Evolutionary conservation across 2,113 vertebrate species (phyloP), one percentile per base, ranked within the genome.

Genomic region (Danionella cerebrum): DNA sequence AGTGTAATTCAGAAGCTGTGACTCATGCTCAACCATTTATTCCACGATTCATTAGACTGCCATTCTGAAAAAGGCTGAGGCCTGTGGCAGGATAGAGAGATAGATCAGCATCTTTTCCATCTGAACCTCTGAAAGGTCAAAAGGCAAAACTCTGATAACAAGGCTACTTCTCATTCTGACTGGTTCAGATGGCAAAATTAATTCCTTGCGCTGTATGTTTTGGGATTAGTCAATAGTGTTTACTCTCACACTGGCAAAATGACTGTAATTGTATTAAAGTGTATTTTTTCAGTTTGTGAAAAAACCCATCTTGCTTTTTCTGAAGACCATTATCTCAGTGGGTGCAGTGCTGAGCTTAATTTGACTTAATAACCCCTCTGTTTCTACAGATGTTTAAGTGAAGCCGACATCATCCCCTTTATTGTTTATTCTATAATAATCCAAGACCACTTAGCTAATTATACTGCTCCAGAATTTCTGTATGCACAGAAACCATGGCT

Each of bases 371-470:
- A 25, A 19, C 11, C 39, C 5, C 25, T 38, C n/a, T 44, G 21
- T 55, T 41, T 47, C 13, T 24, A 31, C 24, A 47, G 36, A 60
- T 29, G 55, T 6, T 41, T 58, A 65, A 24, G 33, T 14, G 14
- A 68, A 64, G 35, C 42, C n/a, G 41, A 62, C 51, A 55, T 18
- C 11, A 2, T 48, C 50, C 42, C 58, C 10, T 67, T 67, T 73
- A 51, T 66, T 69, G 25, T 52, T 31, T 47, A 48, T 72, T 44
- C 3, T 27, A 11, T 70, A 14, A 38, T 77, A 78, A 67, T 59
- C 67, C 44, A 75, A 64, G 74, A 77, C 68, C 80, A 77, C 76
- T 81, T 82, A 78, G 72, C 66, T 80, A 78, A 84, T 82, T 82
- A 65, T 36, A 74, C 24, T 63, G 67, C 65, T 74, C 19, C 31